These are phyloP conservation scores for Gobiocypris rarus DNA, from an alignment of 2,113 vertebrate genomes.

Conservation along the genomic window DNA sequence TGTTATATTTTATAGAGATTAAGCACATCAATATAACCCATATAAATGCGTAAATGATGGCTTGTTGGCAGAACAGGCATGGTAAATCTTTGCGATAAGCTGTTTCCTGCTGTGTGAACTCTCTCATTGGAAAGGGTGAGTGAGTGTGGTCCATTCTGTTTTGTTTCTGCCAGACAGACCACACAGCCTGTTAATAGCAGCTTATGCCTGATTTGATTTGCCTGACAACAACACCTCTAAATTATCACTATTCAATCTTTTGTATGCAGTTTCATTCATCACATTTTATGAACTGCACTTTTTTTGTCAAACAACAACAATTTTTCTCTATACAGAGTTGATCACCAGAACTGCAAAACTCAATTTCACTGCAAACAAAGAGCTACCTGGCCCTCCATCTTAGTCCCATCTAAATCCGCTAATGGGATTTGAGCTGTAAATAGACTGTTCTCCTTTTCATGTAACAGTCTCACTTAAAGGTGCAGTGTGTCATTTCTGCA, in stretches of 20 bases:
- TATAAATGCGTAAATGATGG: conserved; percentile 1
- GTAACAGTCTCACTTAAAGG: conserved; percentile 63
- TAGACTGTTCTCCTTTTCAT: conserved; percentile 68
- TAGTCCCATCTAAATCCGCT: conserved; percentile 77
- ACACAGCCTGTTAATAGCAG: conserved; percentile 9
- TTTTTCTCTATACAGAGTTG: neutral
- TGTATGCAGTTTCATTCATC: neutral
- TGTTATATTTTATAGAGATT: neutral
- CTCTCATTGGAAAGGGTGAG: neutral
- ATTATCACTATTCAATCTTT: neutral
- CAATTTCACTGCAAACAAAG: conserved; percentile 47
- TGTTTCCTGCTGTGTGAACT: conserved; percentile 1
- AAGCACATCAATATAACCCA: neutral
- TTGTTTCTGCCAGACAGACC: neutral
- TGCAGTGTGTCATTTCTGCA: conserved; percentile 65
- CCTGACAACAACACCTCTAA: neutral
- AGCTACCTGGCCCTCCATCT: conserved; percentile 64
- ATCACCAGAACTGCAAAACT: neutral
- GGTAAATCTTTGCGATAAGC: neutral
- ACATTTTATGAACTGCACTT: neutral
- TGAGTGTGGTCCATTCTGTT: neutral
- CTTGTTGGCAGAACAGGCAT: neutral
- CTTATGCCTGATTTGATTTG: neutral
- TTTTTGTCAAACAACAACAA: neutral
- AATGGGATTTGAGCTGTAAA: conserved; percentile 76